Conservation (phyloP, 2,888 invertebrate genomes). For the Microplitis deprimator region DNA sequence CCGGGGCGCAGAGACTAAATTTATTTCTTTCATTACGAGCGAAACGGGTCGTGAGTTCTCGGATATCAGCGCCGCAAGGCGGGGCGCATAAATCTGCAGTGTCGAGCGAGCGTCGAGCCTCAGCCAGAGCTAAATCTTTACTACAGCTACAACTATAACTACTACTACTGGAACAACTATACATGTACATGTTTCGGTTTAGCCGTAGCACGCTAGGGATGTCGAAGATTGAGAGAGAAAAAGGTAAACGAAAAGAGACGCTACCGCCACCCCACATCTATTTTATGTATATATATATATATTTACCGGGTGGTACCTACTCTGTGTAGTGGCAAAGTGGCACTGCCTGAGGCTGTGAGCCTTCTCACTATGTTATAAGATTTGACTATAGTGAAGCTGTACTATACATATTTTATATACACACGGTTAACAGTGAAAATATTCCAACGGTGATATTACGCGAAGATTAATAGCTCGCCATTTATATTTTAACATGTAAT, state of each 20-base stretch:
- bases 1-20: conserved; percentile 63
- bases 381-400: conserved; percentile 57
- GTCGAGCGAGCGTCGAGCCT: conserved; percentile 56
- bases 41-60: conserved; percentile 69
- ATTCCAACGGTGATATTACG: conserved; percentile 66
- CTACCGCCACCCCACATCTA: conserved; percentile 49
- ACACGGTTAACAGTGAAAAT: conserved; percentile 51
- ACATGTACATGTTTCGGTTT: background rate
- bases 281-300: background rate
- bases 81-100: conserved; percentile 70
- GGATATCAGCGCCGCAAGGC: conserved; percentile 70
- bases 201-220: conserved; percentile 51
- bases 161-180: background rate
- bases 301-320: too few relatives aligned
- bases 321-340: conserved; percentile 23
- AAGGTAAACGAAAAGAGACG: conserved; percentile 28
- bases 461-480: conserved; percentile 64
- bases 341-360: conserved; percentile 52
- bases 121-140: background rate
- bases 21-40: conserved; percentile 72
- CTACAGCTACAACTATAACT: background rate
- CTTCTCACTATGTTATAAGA: conserved; percentile 30
- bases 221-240: conserved; percentile 35
- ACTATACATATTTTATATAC: background rate
- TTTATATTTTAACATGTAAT: conserved; percentile 55